Evolutionary conservation across 2,888 invertebrate genomes (phyloP), one percentile per base, ranked within the genome.

Genomic region (Drosophila monieri): DNA sequence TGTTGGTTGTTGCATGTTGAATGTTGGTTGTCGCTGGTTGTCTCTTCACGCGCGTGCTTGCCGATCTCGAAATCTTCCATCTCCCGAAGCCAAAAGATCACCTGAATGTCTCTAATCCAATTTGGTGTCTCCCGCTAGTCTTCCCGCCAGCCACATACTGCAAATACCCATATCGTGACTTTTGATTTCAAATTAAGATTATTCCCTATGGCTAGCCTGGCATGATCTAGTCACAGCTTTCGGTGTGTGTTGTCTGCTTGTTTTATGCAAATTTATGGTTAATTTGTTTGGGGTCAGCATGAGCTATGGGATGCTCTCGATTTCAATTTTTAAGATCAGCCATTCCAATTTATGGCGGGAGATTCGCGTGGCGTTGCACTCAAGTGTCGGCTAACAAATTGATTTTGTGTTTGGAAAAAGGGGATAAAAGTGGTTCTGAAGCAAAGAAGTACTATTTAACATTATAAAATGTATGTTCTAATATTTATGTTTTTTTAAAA

Each of bases 161-260:
- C 71, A 70, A 85, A 78, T 76, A 85, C 74, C 53, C 57, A 75
- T 80, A 85, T 84, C 88, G 88, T 84, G 88, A 84, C 88, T 88
- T 80, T 85, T 84, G 84, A 88, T 84, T 85, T 73, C 58, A 70
- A 83, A 80, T 76, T 71, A 66, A 77, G 88, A 84, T 84, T 76
- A 77, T 48, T 60, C 30, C 32, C 73, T 18, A 23, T 25, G 46
- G 46, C 18, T 30, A 3, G 35, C 18, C 15, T 10, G 25, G 44
- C 25, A 5, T n/a, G 37, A 32, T 23, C 32, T 30, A 21, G 48
- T 44, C 60, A 35, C 47, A 57, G 49, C 35, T 44, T 46, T 59
- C 35, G 46, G 21, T 37, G 14, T 14, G 15, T n/a, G 18, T n/a
- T 43, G 37, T 51, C 35, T 30, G 9, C 53, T 55, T 39, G 49